These are phyloP conservation scores for Cricetomys ansorgei DNA, from an alignment of 2,113 vertebrate species.

Conservation along the genomic window DNA sequence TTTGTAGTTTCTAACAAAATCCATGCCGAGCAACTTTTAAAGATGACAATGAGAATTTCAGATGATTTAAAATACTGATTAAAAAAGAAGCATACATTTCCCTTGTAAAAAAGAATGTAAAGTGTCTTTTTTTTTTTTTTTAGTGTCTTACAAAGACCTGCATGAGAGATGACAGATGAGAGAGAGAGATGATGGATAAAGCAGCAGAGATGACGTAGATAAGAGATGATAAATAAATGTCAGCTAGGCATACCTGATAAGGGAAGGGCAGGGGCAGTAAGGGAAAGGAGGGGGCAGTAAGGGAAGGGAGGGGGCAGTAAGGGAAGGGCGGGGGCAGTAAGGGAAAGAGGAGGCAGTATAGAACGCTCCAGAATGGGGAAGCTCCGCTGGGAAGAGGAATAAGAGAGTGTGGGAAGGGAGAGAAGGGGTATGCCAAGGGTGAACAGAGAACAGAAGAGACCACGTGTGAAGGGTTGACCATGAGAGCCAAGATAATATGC, in stretches of 20 bases:
- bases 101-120: background rate
- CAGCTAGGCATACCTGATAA: background rate
- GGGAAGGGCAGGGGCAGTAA: background rate
- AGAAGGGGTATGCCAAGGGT: background rate
- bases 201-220: background rate
- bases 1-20: slow-evolving; percentile 27
- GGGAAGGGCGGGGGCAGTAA: background rate
- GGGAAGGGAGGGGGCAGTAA: background rate
- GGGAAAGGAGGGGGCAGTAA: background rate
- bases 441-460: background rate
- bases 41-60: background rate
- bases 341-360: background rate
- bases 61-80: background rate
- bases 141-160: background rate
- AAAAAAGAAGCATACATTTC: background rate
- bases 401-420: background rate
- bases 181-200: background rate
- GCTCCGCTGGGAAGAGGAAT: background rate
- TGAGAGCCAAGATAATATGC: too few relatives aligned
- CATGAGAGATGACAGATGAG: background rate
- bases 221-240: background rate
- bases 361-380: background rate
- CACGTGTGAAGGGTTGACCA: background rate
- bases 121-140: too few relatives aligned
- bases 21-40: background rate